These are phyloP conservation scores for Myrmophylax atrothorax DNA, from an alignment of 2,113 vertebrate genomes.

Conservation along the genomic window DNA sequence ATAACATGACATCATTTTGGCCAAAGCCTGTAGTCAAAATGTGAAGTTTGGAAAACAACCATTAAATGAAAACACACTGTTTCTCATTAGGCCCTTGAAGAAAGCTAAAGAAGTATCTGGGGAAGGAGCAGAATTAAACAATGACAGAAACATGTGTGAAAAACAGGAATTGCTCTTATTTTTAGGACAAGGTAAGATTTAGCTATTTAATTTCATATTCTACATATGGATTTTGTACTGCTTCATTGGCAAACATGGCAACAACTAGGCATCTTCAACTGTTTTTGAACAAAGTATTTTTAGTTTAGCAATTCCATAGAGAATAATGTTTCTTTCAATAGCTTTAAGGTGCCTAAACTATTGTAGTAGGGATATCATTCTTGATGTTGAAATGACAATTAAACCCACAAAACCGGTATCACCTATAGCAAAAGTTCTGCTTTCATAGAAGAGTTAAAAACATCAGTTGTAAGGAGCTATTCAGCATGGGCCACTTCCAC, in stretches of 20 bases:
- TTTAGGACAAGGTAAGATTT: neutral
- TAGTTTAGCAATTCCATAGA: neutral
- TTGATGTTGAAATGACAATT: neutral
- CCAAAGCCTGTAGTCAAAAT: neutral
- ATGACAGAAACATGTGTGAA: neutral
- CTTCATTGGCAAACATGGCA: neutral
- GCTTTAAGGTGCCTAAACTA: neutral
- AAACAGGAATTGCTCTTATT: neutral
- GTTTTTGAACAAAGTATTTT: neutral
- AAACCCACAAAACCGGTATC: neutral
- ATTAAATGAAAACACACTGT: neutral
- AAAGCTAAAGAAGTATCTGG: neutral
- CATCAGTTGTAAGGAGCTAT: neutral
- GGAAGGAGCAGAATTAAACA: neutral
- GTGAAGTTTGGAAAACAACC: neutral
- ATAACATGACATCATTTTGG: neutral
- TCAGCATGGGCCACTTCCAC: neutral
- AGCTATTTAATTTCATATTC: neutral
- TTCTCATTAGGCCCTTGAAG: neutral
- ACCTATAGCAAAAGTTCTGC: neutral
- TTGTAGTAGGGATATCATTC: neutral
- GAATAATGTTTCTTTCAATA: neutral
- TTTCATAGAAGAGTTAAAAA: neutral
- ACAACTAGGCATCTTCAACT: neutral
- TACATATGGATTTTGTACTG: neutral